Base-by-base conservation (phyloP, 1,140 invertebrate species). In the Hesperophylax magnus region DNA sequence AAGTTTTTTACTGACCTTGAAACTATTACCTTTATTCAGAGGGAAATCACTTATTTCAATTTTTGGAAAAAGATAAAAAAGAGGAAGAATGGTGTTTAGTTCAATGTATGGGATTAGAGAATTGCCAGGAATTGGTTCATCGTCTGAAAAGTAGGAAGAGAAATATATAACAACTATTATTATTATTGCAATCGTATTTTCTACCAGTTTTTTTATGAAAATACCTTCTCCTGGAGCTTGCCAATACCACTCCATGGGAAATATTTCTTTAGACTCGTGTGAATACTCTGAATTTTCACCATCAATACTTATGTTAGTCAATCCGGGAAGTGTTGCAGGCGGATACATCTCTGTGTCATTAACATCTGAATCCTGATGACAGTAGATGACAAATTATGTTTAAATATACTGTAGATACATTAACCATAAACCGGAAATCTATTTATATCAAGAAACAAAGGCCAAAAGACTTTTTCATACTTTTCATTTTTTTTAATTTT, bases 21-120 rank as follows among this genome's bases (percentile, higher is more conserved):
- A 61, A 61, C 8, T 24, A 7, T 61, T 31, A 69, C 65, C 67
- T 71, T 71, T 52, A 52, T 71, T 71, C 15, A 71, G 15, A 47
- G 67, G n/a, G 9, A 71, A 18, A 18, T 3, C 5, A 71, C 22
- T 18, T 9, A 71, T 18, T 71, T 71, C 67, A 53, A 71, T 53
- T 20, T 52, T 52, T 20, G 67, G 67, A 8, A 71, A 17, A 71
- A 47, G 22, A 7, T 22, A 71, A 53, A 71, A 20, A 5, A n/a
- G 18, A 8, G 67, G 39, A 5, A 71, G 18, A 14, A 71, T 20
- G 17, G 15, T 20, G 8, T 71, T 24, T 2, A 47, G 31, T 8
- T 5, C n/a, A 11, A 71, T 52, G 20, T 22, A 52, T 7, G 67
- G 67, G 17, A 71, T 7, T 53, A 71, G 11, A 11, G 22, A n/a